These are phyloP conservation scores for Ormyrus rosae DNA, from an alignment of 2,888 invertebrate species.

Conservation along the genomic window DNA sequence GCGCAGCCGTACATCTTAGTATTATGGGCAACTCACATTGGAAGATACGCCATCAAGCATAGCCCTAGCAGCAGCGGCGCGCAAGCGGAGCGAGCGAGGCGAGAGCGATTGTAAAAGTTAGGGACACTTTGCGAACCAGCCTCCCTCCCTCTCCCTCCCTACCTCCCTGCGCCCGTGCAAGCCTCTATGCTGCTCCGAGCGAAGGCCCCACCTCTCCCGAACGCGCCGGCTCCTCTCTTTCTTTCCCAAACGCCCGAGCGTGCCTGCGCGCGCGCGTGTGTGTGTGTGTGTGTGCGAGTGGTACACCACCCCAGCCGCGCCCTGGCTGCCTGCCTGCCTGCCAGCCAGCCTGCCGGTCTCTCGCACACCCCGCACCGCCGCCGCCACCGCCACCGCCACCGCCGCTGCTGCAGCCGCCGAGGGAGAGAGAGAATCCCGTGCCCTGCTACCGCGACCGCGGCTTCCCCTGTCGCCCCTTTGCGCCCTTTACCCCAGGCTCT, in stretches of 20 bases:
- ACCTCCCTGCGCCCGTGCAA: constrained; percentile 44
- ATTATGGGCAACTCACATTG: constrained; percentile 82
- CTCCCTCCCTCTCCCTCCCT: constrained; percentile 62
- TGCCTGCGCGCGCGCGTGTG: background rate
- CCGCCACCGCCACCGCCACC: background rate
- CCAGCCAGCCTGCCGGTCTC: constrained; percentile 9
- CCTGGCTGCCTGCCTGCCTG: constrained; percentile 24
- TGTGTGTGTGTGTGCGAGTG: background rate
- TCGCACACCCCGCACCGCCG: constrained; percentile 26
- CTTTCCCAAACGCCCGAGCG: constrained; percentile 33
- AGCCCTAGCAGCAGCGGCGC: constrained; percentile 74
- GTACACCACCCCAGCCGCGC: constrained; percentile 50
- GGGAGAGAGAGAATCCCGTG: constrained; percentile 7
- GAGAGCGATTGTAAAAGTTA: constrained; percentile 81
- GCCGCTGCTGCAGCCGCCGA: constrained; percentile 1
- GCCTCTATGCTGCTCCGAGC: no score
- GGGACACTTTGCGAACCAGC: constrained; percentile 78
- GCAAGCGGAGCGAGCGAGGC: constrained; percentile 75
- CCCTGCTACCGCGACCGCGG: background rate
- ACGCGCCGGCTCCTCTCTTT: constrained; percentile 2
- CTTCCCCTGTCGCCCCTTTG: constrained; percentile 45
- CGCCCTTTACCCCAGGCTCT: constrained; percentile 33
- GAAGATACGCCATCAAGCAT: constrained; percentile 82
- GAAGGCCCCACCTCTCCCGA: constrained; percentile 31
- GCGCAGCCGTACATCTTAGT: constrained; percentile 82